phyloP scores from a whole-genome alignment of 2,113 vertebrate species.

The Xyrauchen texanus region DNA sequence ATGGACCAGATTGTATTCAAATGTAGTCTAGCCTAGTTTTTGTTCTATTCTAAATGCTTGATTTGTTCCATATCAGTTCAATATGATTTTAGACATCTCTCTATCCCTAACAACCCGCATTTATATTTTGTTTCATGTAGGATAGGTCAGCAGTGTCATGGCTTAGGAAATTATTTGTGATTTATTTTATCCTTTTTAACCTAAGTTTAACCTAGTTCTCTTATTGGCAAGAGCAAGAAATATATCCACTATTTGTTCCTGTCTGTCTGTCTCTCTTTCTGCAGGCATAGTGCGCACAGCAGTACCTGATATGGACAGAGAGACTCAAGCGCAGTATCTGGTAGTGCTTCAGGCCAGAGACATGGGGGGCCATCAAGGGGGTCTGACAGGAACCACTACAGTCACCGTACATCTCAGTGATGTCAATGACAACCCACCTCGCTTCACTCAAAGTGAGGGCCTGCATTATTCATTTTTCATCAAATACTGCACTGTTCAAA shows the following conservation, averaged over 20 bases:
- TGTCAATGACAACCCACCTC: constrained; percentile 79
- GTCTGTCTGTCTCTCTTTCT: constrained; percentile 29
- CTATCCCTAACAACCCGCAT: too few relatives aligned
- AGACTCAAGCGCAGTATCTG: constrained; percentile 83
- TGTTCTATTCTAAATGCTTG: too few relatives aligned
- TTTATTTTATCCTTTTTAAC: too few relatives aligned
- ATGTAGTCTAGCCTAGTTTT: too few relatives aligned
- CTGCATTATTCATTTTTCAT: neutral
- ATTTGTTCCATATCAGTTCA: too few relatives aligned
- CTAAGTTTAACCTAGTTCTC: neutral
- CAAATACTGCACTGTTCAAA: neutral
- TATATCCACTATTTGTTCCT: too few relatives aligned
- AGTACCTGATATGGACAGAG: constrained; percentile 86
- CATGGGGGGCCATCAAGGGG: constrained; percentile 89
- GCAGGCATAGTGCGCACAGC: constrained; percentile 83
- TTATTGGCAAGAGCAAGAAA: neutral
- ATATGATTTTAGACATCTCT: too few relatives aligned
- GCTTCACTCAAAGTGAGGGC: constrained; percentile 77
- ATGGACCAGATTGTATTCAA: too few relatives aligned
- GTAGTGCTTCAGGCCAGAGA: constrained; percentile 89
- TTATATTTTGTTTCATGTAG: too few relatives aligned
- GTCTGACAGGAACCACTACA: constrained; percentile 85
- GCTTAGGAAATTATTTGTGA: too few relatives aligned
- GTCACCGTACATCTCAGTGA: constrained; percentile 83
- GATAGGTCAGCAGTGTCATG: too few relatives aligned